These are phyloP conservation scores for Acleris emargana DNA, from an alignment of 2,888 invertebrate genomes.

Conservation along the genomic window DNA sequence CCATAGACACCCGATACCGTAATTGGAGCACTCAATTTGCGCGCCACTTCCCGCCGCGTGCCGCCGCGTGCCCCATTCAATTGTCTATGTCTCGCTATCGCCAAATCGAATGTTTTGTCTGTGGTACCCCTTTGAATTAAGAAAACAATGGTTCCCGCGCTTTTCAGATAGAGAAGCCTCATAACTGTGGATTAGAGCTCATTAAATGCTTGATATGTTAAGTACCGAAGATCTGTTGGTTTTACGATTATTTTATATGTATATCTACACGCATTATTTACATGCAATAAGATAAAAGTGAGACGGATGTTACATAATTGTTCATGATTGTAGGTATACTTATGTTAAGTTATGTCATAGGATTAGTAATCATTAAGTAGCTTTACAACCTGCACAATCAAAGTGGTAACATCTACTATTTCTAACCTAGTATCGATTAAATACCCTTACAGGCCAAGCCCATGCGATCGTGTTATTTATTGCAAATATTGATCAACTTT, in stretches of 20 bases:
- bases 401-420: no score
- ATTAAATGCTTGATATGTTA: constrained; percentile 36
- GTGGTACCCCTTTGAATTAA: constrained; percentile 57
- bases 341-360: no score
- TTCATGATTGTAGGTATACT: no score
- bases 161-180: constrained; percentile 41
- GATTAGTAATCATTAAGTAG: no score
- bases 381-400: no score
- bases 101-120: constrained; percentile 67
- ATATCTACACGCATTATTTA: background rate
- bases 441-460: no score
- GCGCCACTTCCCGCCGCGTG: constrained; percentile 61
- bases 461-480: no score
- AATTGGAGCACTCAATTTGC: constrained; percentile 83
- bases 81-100: constrained; percentile 65
- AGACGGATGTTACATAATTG: no score
- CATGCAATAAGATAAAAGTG: no score
- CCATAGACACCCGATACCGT: constrained; percentile 67
- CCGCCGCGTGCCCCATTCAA: constrained; percentile 66
- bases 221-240: constrained; percentile 19
- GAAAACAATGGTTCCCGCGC: constrained; percentile 56
- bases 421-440: no score
- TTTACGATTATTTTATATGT: constrained; percentile 15
- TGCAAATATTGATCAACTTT: no score
- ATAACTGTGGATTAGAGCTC: constrained; percentile 33